Percentiles rank a stretch among this genome's conserved stretches.
Conservation (phyloP, 2,888 invertebrate species). For the Catocala sponsa region DNA sequence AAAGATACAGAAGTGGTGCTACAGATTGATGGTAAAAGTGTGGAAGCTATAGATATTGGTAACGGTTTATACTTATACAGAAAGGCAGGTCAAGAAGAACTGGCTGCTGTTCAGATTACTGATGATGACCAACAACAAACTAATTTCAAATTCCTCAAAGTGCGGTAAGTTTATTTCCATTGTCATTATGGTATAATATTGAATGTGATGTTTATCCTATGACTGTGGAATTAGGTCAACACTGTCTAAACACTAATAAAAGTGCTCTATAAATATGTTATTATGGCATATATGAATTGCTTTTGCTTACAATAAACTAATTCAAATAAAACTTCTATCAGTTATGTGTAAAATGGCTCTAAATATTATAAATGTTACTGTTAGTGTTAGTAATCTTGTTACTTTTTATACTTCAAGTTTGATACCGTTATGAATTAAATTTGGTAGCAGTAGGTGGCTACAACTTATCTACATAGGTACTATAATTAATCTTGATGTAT, state of each 20-base stretch:
- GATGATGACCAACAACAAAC: constrained; percentile 75
- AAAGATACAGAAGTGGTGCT: constrained; percentile 81
- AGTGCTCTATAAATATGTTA: background rate
- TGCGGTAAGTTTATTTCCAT: constrained; percentile 71
- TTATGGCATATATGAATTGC: too few species aligned
- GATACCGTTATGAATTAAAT: too few species aligned
- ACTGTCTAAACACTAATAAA: constrained; percentile 1
- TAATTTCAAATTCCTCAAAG: constrained; percentile 83
- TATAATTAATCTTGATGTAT: too few species aligned
- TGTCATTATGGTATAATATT: background rate
- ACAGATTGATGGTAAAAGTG: constrained; percentile 83
- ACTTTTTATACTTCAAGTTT: too few species aligned
- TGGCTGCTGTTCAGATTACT: constrained; percentile 82
- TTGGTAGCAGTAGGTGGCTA: too few species aligned
- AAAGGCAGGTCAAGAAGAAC: constrained; percentile 76
- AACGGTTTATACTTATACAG: constrained; percentile 83
- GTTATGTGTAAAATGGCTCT: too few species aligned
- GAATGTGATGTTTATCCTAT: background rate
- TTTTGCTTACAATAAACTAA: too few species aligned
- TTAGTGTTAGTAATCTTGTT: too few species aligned
- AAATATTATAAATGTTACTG: too few species aligned
- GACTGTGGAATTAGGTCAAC: background rate
- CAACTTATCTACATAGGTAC: too few species aligned
- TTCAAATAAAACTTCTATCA: too few species aligned
- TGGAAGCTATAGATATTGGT: constrained; percentile 84